These are phyloP conservation scores for Steatocranus sp. DNA, from an alignment of 2,797 vertebrate genomes.

Conservation along the genomic window DNA sequence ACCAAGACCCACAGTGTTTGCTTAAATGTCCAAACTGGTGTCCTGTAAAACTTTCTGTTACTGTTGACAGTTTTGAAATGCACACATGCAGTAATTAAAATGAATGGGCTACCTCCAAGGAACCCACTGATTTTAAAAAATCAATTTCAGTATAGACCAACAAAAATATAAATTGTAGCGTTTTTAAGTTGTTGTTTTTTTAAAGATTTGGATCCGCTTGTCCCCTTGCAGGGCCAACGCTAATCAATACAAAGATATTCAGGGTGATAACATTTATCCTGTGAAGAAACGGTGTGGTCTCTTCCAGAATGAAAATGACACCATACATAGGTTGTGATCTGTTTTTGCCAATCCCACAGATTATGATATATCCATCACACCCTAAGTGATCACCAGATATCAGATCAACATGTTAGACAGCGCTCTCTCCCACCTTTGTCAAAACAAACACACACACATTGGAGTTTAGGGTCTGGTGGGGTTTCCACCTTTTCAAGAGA, in stretches of 20 bases:
- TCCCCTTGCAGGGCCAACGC: not conserved
- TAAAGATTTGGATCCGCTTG: not conserved
- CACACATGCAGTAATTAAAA: not conserved
- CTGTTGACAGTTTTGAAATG: not conserved
- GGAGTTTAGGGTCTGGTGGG: not conserved
- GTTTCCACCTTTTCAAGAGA: not conserved
- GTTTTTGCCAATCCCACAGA: too few species aligned
- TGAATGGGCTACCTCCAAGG: not conserved
- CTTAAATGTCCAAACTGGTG: not conserved
- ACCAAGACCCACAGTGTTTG: not conserved
- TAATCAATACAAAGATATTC: not conserved
- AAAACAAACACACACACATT: not conserved
- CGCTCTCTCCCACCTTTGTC: not conserved
- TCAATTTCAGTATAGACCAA: fast-evolving
- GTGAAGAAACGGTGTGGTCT: not conserved
- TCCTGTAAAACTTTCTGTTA: not conserved
- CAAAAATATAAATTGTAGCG: not conserved
- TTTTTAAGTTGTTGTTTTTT: not conserved
- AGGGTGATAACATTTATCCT: not conserved
- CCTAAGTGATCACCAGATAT: not conserved
- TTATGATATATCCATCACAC: too few species aligned
- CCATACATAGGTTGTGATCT: not conserved
- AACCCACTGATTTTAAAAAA: not conserved
- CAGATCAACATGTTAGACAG: not conserved
- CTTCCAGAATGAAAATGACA: not conserved